Percentiles rank a stretch among this genome's conserved stretches.
Conservation (phyloP, 2,888 invertebrate genomes). For the Rhagonycha fulva region DNA sequence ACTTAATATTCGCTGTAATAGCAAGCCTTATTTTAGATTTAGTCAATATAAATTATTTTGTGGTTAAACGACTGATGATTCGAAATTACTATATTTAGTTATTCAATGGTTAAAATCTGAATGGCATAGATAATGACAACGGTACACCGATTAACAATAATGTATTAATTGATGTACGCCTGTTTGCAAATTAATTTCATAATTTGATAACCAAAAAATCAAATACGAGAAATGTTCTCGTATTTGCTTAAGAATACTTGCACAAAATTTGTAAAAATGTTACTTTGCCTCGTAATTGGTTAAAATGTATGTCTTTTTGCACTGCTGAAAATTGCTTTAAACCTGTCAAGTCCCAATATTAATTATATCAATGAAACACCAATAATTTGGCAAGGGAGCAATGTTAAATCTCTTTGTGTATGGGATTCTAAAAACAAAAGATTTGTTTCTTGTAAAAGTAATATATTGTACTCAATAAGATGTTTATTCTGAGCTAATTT, state of each 20-base stretch:
- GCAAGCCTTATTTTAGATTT: not conserved
- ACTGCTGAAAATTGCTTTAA: too few relatives aligned
- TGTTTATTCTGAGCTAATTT: not conserved
- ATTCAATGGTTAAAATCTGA: constrained; percentile 14
- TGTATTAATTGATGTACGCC: constrained; percentile 25
- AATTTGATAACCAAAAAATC: constrained; percentile 5
- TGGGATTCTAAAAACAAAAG: not conserved
- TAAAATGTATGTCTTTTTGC: not conserved
- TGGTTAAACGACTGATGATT: constrained; percentile 6
- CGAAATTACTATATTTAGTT: constrained; percentile 15
- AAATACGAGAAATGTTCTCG: not conserved
- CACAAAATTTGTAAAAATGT: too few relatives aligned
- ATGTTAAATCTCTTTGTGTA: not conserved
- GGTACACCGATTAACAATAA: constrained; percentile 37
- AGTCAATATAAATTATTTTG: not conserved
- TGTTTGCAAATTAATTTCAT: constrained; percentile 36
- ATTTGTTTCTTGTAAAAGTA: not conserved
- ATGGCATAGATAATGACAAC: constrained; percentile 37
- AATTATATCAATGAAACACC: not conserved
- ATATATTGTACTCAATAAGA: too few relatives aligned
- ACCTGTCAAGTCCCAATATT: not conserved
- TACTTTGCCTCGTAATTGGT: too few relatives aligned
- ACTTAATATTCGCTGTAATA: not conserved
- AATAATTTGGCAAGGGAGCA: not conserved
- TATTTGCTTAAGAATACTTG: not conserved